These are phyloP conservation scores for Centrocercus urophasianus DNA, from an alignment of 2,113 vertebrate genomes.

Conservation along the genomic window DNA sequence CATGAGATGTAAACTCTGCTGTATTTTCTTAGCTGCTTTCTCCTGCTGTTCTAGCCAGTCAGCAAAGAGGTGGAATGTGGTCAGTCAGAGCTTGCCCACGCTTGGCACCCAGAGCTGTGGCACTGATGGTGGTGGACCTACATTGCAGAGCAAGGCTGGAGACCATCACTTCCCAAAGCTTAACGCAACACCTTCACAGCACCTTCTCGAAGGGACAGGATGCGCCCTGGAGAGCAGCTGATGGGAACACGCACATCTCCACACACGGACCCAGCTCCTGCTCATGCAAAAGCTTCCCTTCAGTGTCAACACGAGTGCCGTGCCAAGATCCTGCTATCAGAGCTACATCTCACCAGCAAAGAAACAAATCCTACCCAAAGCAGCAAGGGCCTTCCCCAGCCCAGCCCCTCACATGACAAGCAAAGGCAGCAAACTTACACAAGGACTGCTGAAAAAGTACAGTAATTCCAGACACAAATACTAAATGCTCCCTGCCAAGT, in stretches of 20 bases:
- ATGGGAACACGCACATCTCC: accelerated
- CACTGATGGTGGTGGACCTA: no score
- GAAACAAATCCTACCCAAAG: not conserved
- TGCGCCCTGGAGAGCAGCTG: not conserved
- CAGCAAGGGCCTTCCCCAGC: not conserved
- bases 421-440: not conserved
- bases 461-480: not conserved
- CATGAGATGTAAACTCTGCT: not conserved
- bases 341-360: not conserved
- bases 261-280: not conserved
- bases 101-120: not conserved
- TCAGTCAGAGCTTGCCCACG: accelerated
- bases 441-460: not conserved
- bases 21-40: not conserved
- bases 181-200: not conserved
- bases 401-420: not conserved
- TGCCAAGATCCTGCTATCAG: not conserved
- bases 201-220: not conserved
- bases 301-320: not conserved
- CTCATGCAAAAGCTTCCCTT: not conserved
- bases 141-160: not conserved
- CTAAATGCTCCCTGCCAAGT: not conserved
- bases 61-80: not conserved
- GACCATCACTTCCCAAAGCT: not conserved
- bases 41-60: not conserved